These are phyloP conservation scores for Aepyceros melampus DNA, from an alignment of 2,113 vertebrate genomes.

Conservation along the genomic window DNA sequence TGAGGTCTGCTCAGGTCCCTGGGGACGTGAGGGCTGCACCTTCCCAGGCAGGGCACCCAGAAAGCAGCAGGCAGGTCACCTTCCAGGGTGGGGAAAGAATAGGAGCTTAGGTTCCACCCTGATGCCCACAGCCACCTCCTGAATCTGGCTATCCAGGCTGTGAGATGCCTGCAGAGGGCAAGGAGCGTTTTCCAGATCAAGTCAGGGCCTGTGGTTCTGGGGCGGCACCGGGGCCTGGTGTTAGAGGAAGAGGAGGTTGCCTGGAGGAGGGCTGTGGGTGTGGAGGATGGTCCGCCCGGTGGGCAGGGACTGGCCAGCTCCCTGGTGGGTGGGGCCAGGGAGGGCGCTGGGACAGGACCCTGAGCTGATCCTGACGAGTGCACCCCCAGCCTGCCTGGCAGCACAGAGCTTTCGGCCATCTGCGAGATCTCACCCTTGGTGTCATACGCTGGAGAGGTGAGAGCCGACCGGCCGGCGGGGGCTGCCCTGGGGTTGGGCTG, in stretches of 20 bases:
- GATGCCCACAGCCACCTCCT: accelerated
- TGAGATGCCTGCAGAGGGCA: accelerated
- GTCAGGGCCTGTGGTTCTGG: neutral
- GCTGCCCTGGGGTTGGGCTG: neutral
- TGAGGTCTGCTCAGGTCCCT: neutral
- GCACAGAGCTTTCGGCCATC: slow-evolving; percentile 75
- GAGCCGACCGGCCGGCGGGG: neutral
- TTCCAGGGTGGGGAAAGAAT: neutral
- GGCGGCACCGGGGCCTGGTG: neutral
- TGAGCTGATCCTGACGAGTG: neutral
- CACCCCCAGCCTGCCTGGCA: slow-evolving; percentile 72
- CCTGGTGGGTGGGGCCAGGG: neutral
- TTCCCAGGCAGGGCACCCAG: neutral
- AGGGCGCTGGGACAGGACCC: accelerated
- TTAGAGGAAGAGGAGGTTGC: too few species aligned
- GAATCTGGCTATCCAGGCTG: neutral
- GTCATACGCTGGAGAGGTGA: slow-evolving; percentile 96
- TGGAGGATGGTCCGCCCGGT: neutral
- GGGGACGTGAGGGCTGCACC: neutral
- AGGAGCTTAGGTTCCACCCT: accelerated
- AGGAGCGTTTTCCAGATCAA: neutral
- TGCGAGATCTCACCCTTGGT: slow-evolving; percentile 95
- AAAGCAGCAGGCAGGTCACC: neutral
- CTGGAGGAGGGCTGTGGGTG: neutral
- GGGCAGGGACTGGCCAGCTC: too few species aligned